Evolutionary conservation across 1,140 invertebrate species (phyloP).

Genomic region (Meteorus sp.): DNA sequence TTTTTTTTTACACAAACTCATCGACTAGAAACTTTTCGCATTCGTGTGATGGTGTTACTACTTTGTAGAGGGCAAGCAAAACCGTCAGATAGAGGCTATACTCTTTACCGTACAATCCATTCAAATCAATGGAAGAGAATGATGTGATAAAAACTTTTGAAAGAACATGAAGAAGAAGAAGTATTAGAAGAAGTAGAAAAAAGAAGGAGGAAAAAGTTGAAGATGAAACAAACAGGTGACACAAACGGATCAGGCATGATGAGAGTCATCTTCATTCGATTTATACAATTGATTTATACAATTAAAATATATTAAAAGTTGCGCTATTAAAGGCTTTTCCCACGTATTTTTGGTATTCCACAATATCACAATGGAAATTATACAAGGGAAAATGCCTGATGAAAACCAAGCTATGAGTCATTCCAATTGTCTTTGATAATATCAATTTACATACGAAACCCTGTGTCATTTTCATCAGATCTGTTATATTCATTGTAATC

Average conservation of each 20-base stretch:
- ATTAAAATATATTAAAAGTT: conserved; percentile 1
- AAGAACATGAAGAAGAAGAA: too few relatives aligned
- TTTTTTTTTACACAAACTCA: neutral
- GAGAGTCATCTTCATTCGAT: neutral
- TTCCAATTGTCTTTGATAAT: too few relatives aligned
- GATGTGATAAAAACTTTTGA: too few relatives aligned
- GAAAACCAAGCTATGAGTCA: too few relatives aligned
- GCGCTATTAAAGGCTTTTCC: neutral
- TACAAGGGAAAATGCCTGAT: too few relatives aligned
- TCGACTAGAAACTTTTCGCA: conserved; percentile 5
- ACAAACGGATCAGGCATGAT: neutral
- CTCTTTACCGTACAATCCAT: neutral
- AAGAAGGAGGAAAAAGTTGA: neutral
- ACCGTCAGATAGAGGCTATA: conserved; percentile 1
- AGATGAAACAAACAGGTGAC: too few relatives aligned
- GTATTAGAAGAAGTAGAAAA: too few relatives aligned
- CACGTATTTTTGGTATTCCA: neutral
- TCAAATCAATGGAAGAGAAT: too few relatives aligned
- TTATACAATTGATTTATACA: neutral
- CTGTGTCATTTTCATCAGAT: too few relatives aligned
- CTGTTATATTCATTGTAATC: too few relatives aligned
- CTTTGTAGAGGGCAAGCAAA: conserved; percentile 8
- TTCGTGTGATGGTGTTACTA: conserved; percentile 14
- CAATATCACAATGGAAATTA: neutral
- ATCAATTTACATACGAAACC: too few relatives aligned